A percentile compares a stretch with the other conserved stretches of the same genome.
Evolutionary conservation across 2,113 vertebrate species (phyloP).

Genomic region (Protobothrops mucrosquamatus): DNA sequence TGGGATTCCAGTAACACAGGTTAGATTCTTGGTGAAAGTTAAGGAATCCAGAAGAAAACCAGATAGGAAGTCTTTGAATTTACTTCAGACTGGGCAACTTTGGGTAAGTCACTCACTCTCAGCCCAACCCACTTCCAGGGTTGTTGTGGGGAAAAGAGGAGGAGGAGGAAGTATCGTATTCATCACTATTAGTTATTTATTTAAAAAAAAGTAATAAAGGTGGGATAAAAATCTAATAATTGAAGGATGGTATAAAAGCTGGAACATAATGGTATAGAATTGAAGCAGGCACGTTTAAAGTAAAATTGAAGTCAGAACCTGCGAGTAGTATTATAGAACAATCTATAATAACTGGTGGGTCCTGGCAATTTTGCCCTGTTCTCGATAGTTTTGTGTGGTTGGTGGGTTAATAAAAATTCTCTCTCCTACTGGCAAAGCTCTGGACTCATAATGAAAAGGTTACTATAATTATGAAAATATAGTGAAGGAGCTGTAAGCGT

Average conservation of each 20-base stretch:
- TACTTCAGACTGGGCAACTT: background rate
- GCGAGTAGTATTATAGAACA: background rate
- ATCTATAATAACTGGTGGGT: background rate
- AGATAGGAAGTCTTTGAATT: background rate
- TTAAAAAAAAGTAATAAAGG: background rate
- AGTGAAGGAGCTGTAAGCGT: background rate
- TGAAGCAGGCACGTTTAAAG: background rate
- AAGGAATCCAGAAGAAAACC: background rate
- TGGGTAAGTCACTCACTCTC: background rate
- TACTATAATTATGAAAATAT: background rate
- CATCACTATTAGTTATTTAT: background rate
- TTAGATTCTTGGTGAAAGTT: background rate
- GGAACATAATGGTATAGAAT: background rate
- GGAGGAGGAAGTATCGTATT: background rate
- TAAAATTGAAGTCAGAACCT: background rate
- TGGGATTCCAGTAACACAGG: background rate
- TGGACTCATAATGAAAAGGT: background rate
- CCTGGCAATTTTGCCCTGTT: background rate
- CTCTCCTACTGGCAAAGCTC: background rate
- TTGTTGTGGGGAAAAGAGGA: background rate
- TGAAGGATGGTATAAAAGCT: background rate
- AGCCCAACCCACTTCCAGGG: background rate
- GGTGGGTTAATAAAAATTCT: background rate
- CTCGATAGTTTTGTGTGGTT: background rate
- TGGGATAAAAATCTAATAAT: background rate